Evolutionary conservation across 1,140 invertebrate genomes (phyloP), one percentile per base, ranked within the genome.

Genomic region (Acromyrmex heyeri): DNA sequence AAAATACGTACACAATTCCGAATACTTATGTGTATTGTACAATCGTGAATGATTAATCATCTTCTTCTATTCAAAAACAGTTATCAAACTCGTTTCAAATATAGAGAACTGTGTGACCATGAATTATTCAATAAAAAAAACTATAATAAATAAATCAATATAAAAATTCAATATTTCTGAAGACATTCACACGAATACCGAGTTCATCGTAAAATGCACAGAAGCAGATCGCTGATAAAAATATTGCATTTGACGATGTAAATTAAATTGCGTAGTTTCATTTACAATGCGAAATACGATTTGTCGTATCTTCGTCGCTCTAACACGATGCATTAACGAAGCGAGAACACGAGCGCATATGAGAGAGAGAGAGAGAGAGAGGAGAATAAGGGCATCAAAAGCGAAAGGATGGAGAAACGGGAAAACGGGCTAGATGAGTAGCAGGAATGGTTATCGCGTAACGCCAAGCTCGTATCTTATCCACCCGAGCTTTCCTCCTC

Each of bases 401-500:
- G 24, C 55, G 16, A 50, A 30, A 53, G 53, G 76, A 64, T 3
- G 21, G 62, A 50, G 55, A 38, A 83, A 82, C 21, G 30, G 78
- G 55, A 65, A 50, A 67, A 83, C 48, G 21, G 21, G 48, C 34
- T 59, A 21, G 38, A 82, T 72, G 67, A 82, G 65, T 21, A 82
- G 79, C 64, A 48, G 30, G 50, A 81, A n/a, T 38, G 55, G 69
- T 82, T 82, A 82, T 73, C 67, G 12, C n/a, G 12, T 82, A 82
- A 73, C 38, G 34, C 55, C 61, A 24, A 53, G 53, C 50, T 69
- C 53, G 14, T 67, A 86, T 67, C 76, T 79, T 59, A 78, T 86
- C 53, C 21, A 55, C 27, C 34, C 44, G 72, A 65, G 30, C 48
- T 75, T 65, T 64, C 30, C 24, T 59, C 69, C 72, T 57, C 27